Evolutionary conservation across 1,140 invertebrate species (phyloP), one percentile per base, ranked within the genome.

Genomic region (Palaemon carinicauda): DNA sequence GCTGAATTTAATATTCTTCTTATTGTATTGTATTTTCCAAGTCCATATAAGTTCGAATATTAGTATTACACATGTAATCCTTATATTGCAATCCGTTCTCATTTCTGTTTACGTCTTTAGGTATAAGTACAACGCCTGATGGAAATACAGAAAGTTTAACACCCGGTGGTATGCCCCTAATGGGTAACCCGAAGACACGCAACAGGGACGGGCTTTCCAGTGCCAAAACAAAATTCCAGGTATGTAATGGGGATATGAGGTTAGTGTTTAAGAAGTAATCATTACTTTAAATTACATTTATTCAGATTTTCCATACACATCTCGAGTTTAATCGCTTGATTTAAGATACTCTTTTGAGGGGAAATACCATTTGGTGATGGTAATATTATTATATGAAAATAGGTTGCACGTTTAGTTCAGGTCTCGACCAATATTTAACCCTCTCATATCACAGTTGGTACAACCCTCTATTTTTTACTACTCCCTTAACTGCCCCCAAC

Each of bases 191-290:
- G 1, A 65, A 86, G 3, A 52, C 60, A 24, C 69, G 89, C 73
- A 41, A 74, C 50, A 52, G 87, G 15, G 83, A 87, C 33, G 65
- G 33, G 12, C 87, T 89, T 14, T 84, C 89, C 81, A 89, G 77
- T 29, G 84, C 82, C 29, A 88, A 87, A 33, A 89, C 89, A n/a
- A 89, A 88, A 33, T 89, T 89, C 54, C 89, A 89, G 89, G 88
- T 89, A 19, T 24, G 21, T 21, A 7, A 10, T 33, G 54, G 24
- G 12, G 54, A 29, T 29, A 4, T 33, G 52, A 27, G 4, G 29
- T n/a, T 41, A 41, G 12, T 41, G 41, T 41, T 41, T 41, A 12
- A 0, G 14, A 14, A 1, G 3, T 69, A 24, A 27, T 21, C 17
- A 69, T 27, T 69, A 10, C 15, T n/a, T 69, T 41, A 41, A 9